These are phyloP conservation scores for Rhopalosiphum nymphaeae DNA, from an alignment of 2,888 invertebrate genomes.

Conservation along the genomic window DNA sequence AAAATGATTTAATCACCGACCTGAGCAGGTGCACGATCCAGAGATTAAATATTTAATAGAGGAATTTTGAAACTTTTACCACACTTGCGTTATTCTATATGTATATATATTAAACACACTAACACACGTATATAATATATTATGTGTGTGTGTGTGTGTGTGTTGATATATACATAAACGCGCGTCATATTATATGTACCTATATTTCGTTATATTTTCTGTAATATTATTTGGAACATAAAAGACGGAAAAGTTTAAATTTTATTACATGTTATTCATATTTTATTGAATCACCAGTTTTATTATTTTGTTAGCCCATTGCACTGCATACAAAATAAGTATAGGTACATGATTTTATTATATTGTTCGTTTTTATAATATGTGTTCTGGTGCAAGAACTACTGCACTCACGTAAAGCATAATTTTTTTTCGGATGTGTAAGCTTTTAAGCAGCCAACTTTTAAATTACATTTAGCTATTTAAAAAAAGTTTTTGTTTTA, in stretches of 20 bases:
- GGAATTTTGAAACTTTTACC: slow-evolving; percentile 63
- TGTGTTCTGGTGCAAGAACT: background rate
- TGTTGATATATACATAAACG: background rate
- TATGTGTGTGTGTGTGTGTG: background rate
- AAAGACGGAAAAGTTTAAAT: slow-evolving; percentile 29
- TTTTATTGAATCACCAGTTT: slow-evolving; percentile 39
- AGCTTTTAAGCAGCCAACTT: background rate
- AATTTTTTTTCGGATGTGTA: background rate
- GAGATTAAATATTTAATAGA: slow-evolving; percentile 58
- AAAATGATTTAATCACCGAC: slow-evolving; percentile 57
- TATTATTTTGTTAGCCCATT: background rate
- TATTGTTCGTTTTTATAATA: background rate
- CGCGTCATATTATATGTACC: background rate
- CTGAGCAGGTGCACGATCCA: slow-evolving; percentile 62
- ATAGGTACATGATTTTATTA: background rate
- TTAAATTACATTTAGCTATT: background rate
- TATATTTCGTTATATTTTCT: background rate
- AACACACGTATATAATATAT: background rate
- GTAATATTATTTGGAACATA: slow-evolving; percentile 37
- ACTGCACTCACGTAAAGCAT: background rate
- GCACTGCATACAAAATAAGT: background rate
- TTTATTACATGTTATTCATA: slow-evolving; percentile 34
- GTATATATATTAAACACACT: background rate
- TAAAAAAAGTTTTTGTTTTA: background rate
- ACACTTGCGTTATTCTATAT: slow-evolving; percentile 21